phyloP scores from a whole-genome alignment of 53 echinoderm and acorn worm genomes.

The Antedon mediterranea region DNA sequence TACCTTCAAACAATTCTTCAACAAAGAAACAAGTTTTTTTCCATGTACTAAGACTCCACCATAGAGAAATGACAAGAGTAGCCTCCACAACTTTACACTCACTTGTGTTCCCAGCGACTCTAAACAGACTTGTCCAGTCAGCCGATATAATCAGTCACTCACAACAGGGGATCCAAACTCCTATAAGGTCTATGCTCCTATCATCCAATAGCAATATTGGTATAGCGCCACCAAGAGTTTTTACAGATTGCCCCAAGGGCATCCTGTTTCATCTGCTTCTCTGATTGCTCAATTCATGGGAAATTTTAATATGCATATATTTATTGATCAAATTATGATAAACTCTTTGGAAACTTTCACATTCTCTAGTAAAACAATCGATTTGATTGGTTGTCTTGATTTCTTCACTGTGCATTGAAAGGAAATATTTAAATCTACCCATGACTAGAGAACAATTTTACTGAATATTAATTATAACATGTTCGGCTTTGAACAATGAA shows the following conservation, averaged over 20 bases:
- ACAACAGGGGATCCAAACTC: constrained; percentile 1
- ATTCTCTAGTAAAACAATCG: background rate
- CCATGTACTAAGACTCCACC: background rate
- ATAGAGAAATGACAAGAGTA: background rate
- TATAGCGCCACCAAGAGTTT: background rate
- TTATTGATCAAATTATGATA: background rate
- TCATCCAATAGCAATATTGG: background rate
- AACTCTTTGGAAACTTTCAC: background rate
- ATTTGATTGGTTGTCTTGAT: background rate
- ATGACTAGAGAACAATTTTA: too few species aligned
- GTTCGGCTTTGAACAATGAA: too few species aligned
- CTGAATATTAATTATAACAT: too few species aligned
- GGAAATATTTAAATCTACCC: background rate
- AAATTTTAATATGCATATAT: constrained; percentile 1
- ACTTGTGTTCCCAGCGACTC: background rate
- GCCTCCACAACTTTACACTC: background rate
- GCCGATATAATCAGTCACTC: background rate
- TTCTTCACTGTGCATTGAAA: background rate
- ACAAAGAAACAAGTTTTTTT: background rate
- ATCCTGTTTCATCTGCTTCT: background rate
- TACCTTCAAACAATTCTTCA: background rate
- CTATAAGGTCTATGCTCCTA: too few species aligned
- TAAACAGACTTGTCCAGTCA: background rate
- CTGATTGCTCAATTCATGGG: background rate
- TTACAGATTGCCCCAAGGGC: background rate